These are phyloP conservation scores for Cephalopachus bancanus DNA, from an alignment of 2,797 vertebrate genomes.

Conservation along the genomic window DNA sequence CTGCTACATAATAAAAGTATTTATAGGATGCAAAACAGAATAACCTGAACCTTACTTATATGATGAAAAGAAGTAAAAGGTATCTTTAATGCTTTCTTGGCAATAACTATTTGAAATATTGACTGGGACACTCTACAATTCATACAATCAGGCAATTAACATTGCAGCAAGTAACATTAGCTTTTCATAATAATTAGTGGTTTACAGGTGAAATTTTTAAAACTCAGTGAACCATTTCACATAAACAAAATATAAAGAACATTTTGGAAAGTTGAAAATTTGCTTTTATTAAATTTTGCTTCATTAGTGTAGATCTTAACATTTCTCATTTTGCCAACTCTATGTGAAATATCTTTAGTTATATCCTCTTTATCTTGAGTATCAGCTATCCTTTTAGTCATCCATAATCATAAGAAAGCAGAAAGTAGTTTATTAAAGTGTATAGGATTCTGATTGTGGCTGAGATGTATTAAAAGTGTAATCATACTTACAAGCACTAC, in stretches of 20 bases:
- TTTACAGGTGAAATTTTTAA: slow-evolving; percentile 41
- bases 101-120: slow-evolving; percentile 31
- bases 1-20: slow-evolving; percentile 64
- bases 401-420: neutral
- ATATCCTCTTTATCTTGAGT: neutral
- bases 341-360: slow-evolving; percentile 41
- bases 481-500: neutral
- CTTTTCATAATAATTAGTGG: slow-evolving; percentile 67
- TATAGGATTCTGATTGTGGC: neutral
- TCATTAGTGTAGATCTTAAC: neutral
- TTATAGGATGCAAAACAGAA: neutral
- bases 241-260: neutral
- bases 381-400: slow-evolving; percentile 62
- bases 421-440: neutral
- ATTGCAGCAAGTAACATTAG: slow-evolving; percentile 75
- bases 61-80: slow-evolving; percentile 14
- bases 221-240: slow-evolving; percentile 29
- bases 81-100: neutral
- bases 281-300: neutral
- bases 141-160: slow-evolving; percentile 77
- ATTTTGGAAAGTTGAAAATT: neutral
- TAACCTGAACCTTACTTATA: slow-evolving; percentile 46
- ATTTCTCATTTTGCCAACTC: neutral
- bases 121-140: slow-evolving; percentile 61
- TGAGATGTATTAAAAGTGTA: slow-evolving; percentile 31